Evolutionary conservation across 2,888 invertebrate species (phyloP), one percentile per base, ranked within the genome.

Genomic region (Agrilus biguttatus): DNA sequence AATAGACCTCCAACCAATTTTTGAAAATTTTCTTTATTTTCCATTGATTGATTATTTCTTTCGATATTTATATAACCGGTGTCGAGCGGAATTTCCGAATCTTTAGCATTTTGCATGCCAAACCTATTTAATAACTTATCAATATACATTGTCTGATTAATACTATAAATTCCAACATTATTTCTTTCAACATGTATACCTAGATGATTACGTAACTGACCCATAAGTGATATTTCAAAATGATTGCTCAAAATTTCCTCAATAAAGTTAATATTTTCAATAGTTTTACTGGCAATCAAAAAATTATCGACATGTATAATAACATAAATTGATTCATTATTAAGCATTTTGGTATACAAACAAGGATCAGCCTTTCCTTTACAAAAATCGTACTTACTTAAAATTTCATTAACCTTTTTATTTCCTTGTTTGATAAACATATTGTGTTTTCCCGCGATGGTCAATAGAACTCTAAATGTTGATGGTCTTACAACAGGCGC

Each of bases 281-380:
- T 12, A 14, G 37, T 17, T 1, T 8, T 17, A 10, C 37, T 23
- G 1, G 37, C 42, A 8, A 39, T 21, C 23, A 42, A 19, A 19
- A 37, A 8, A 37, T 42, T 37, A 28, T 42, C 42, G 6, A 39
- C 42, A 39, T 42, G 39, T 33, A 42, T 14, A 3, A 42, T 19
- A n/a, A 42, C 14, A 39, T 42, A 42, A 32, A 40, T 33, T 33
- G 33, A 39, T 39, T 40, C 21, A 32, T 41, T 32, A 33, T 33
- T 19, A n/a, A n/a, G n/a, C 32, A 14, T 6, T 33, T 39, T 38
- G 8, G 23, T 14, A 36, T 41, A 41, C 23, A 41, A n/a, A 13
- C 41, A 41, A 17, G 12, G 36, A 32, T 42, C 39, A 5, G 39
- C 32, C 19, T n/a, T 4, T 2, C 21, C 33, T 28, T 39, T 37